Base-by-base conservation (phyloP, 2,888 invertebrate species). In the Crioceris asparagi region DNA sequence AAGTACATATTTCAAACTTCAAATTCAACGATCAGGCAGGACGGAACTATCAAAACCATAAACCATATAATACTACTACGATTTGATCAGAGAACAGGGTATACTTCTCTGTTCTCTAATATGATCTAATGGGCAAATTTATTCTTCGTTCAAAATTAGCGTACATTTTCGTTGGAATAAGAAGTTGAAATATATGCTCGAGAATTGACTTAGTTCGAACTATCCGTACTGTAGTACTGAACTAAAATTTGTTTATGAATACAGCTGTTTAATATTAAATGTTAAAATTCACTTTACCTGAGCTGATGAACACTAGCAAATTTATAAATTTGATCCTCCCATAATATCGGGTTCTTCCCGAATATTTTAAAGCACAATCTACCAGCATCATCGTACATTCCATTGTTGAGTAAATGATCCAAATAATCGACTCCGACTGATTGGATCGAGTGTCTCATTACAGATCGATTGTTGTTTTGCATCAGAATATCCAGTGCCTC, bases 241-340 rank as follows among this genome's bases (percentile, higher is more conserved):
- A n/a, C n/a, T n/a, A n/a, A n/a, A n/a, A n/a, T n/a, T n/a, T n/a
- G n/a, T n/a, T n/a, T n/a, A n/a, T n/a, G n/a, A n/a, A n/a, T n/a
- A n/a, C n/a, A n/a, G n/a, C 21, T 21, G 8, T 21, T 6, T 7
- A 21, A 6, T 7, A 21, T 21, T 21, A 7, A 21, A 15, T 10
- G 17, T 32, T 17, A 3, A 25, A 32, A 29, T 12, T 17, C 2
- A 12, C 12, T 29, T 25, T 60, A 68, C 46, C 70, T 69, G 14
- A 94, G 65, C 54, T 91, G 87, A 48, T 85, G 80, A 7, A 83
- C 78, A 50, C 78, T 75, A 7, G 83, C 83, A 67, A 96, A 96
- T 65, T 91, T 90, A 42, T 83, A 79, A 26, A 93, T 81, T 64
- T 91, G 87, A 47, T 83, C 83, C 61, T 94, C 92, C 96, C 96